These are phyloP conservation scores for Pogonocichla stellata DNA, from an alignment of 2,113 vertebrate species.

Conservation along the genomic window DNA sequence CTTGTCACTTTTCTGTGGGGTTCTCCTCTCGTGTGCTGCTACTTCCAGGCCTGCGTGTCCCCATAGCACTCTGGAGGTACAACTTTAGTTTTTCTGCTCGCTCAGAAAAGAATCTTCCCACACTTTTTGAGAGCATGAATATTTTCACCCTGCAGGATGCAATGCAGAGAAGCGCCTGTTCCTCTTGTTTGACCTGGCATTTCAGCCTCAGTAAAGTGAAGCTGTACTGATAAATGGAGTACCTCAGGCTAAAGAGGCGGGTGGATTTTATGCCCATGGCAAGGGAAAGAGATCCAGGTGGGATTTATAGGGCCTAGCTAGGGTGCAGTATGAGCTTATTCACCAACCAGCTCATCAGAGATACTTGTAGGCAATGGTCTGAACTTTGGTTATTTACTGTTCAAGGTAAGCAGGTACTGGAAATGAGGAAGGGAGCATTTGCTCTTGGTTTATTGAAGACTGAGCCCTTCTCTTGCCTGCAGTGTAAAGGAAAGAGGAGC, in stretches of 20 bases:
- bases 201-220: constrained; percentile 1
- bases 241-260: not conserved
- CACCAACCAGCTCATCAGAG: not conserved
- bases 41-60: not conserved
- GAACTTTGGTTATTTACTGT: not conserved
- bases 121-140: not conserved
- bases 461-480: not conserved
- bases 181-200: not conserved
- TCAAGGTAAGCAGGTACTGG: not conserved
- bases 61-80: constrained; percentile 12
- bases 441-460: not conserved
- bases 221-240: not conserved
- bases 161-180: not conserved
- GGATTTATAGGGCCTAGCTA: not conserved
- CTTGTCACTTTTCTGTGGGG: constrained; percentile 56
- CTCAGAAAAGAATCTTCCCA: not conserved
- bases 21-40: constrained; percentile 39
- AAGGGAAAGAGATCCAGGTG: not conserved
- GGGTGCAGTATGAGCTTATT: not conserved
- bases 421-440: not conserved
- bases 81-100: not conserved
- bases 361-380: not conserved
- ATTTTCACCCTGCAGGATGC: not conserved
- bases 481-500: not conserved
- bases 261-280: not conserved